Percentiles rank a stretch among this genome's conserved stretches.
Conservation (phyloP, 2,888 invertebrate genomes). For the Brachycybe producta region DNA sequence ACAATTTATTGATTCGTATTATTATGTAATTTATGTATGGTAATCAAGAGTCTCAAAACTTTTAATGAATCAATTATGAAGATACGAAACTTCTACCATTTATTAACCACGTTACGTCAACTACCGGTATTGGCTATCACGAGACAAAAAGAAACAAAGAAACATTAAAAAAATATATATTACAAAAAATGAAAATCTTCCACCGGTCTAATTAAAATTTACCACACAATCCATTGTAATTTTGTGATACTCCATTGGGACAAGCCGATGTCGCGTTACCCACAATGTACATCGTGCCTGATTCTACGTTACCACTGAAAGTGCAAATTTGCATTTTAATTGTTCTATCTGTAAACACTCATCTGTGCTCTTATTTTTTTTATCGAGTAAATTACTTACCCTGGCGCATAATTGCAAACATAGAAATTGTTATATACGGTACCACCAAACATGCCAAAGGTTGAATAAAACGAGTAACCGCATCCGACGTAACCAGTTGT, state of each 20-base stretch:
- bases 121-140: too few species aligned
- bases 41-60: too few species aligned
- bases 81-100: too few species aligned
- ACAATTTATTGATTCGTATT: too few species aligned
- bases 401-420: constrained; percentile 73
- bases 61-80: too few species aligned
- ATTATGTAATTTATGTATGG: too few species aligned
- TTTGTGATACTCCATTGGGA: background rate
- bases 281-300: constrained; percentile 6
- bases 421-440: constrained; percentile 57
- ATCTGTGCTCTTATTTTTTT: background rate
- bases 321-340: background rate
- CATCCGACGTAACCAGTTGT: constrained; percentile 73
- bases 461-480: constrained; percentile 70
- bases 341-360: background rate
- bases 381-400: background rate
- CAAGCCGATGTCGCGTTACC: constrained; percentile 2
- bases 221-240: constrained; percentile 9
- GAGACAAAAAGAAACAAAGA: too few species aligned
- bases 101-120: too few species aligned
- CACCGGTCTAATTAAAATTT: background rate
- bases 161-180: too few species aligned
- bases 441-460: constrained; percentile 43
- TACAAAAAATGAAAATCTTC: too few species aligned
- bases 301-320: constrained; percentile 5